phyloP scores from a whole-genome alignment of 2,797 vertebrate species.

The Liparis tanakae region DNA sequence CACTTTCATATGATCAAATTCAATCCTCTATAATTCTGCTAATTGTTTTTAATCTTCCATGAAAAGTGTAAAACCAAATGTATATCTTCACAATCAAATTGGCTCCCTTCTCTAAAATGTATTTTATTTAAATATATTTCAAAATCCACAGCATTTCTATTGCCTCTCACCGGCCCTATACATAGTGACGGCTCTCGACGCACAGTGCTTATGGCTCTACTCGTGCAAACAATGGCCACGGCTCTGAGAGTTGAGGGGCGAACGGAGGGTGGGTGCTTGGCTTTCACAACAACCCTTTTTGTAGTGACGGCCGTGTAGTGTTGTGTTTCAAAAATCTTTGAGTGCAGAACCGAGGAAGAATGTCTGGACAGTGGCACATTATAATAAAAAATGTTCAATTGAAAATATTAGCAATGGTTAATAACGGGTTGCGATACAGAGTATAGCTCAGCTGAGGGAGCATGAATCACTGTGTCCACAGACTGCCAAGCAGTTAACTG shows the following conservation, averaged over 20 bases:
- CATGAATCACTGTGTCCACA: too few relatives aligned
- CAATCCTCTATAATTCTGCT: not conserved
- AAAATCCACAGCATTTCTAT: not conserved
- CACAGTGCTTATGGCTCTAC: not conserved
- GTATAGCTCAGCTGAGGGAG: too few relatives aligned
- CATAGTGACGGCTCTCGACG: not conserved
- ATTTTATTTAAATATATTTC: not conserved
- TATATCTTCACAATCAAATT: not conserved
- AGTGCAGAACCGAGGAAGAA: too few relatives aligned
- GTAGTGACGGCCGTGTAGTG: too few relatives aligned
- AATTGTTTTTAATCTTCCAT: not conserved
- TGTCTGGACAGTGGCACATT: too few relatives aligned
- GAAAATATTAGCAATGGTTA: too few relatives aligned
- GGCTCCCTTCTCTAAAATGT: not conserved
- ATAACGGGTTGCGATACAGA: too few relatives aligned
- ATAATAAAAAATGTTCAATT: too few relatives aligned
- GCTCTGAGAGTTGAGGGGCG: not conserved
- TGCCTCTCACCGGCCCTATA: not conserved
- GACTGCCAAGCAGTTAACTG: too few relatives aligned
- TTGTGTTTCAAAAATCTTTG: too few relatives aligned
- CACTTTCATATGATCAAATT: not conserved
- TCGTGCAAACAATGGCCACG: not conserved
- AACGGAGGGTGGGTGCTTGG: not conserved
- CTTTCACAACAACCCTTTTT: not conserved
- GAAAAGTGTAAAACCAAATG: not conserved